Percentiles rank a stretch among this genome's conserved stretches.
Evolutionary conservation across 2,888 invertebrate genomes (phyloP).

Genomic region (Allolobophora icterica): DNA sequence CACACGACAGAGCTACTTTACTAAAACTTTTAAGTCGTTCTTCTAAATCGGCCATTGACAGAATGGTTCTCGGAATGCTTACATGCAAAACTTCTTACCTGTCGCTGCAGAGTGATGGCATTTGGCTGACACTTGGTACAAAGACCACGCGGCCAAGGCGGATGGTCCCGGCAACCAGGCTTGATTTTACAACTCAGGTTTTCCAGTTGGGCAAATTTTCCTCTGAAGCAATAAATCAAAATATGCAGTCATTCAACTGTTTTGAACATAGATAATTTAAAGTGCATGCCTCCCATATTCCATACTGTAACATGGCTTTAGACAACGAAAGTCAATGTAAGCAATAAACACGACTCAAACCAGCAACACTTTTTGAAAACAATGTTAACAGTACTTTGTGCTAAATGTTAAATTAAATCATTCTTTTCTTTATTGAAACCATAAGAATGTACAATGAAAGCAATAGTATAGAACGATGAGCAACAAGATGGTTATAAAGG

Average conservation of each 20-base stretch:
- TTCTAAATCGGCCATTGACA: too few relatives aligned
- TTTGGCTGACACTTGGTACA: conserved; percentile 98
- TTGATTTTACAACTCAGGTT: conserved; percentile 93
- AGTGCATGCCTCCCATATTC: neutral
- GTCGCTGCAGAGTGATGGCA: conserved; percentile 76
- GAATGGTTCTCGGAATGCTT: neutral
- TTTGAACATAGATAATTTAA: neutral
- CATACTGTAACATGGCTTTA: neutral
- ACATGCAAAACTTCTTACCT: neutral
- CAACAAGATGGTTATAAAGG: too few relatives aligned
- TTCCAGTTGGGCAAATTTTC: conserved; percentile 88
- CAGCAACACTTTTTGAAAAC: too few relatives aligned
- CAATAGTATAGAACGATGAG: too few relatives aligned
- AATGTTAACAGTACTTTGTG: neutral
- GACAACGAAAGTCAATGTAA: too few relatives aligned
- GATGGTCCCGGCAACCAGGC: conserved; percentile 92
- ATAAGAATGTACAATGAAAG: too few relatives aligned
- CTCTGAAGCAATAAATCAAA: conserved; percentile 67
- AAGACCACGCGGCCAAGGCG: conserved; percentile 97
- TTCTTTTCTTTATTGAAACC: too few relatives aligned
- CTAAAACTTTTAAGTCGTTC: neutral
- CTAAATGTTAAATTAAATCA: neutral
- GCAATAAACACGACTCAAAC: too few relatives aligned
- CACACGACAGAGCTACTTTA: too few relatives aligned
- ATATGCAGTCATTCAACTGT: conserved; percentile 2